Percentiles rank a stretch among this genome's conserved stretches.
These are phyloP conservation scores for Paramormyrops hopkinsi DNA, from an alignment of 2,797 vertebrate species.

Conservation along the genomic window DNA sequence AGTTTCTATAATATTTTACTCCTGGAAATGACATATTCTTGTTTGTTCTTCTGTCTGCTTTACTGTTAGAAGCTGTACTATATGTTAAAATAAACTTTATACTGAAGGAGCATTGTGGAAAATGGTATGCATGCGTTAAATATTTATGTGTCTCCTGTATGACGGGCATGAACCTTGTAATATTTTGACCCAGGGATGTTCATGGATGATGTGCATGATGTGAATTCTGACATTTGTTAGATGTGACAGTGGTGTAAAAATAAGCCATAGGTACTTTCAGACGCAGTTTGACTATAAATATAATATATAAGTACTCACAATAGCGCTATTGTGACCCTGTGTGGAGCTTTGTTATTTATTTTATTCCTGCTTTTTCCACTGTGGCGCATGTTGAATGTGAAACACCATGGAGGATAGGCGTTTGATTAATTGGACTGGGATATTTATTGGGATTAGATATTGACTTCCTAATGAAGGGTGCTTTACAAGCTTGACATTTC, in stretches of 20 bases:
- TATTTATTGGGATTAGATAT: not conserved
- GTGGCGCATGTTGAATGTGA: not conserved
- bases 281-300: not conserved
- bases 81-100: not conserved
- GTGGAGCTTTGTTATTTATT: not conserved
- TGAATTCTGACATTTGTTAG: not conserved
- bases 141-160: not conserved
- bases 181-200: not conserved
- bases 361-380: not conserved
- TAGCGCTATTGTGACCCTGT: not conserved
- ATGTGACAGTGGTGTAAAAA: conserved; percentile 1
- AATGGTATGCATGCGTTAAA: not conserved
- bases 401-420: not conserved
- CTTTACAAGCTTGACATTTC: not conserved
- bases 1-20: conserved; percentile 44
- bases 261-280: not conserved
- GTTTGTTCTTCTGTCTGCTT: not conserved
- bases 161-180: not conserved
- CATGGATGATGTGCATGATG: not conserved
- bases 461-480: not conserved
- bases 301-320: no score
- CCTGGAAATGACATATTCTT: conserved; percentile 25
- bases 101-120: not conserved
- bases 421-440: not conserved
- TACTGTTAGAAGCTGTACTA: not conserved